phyloP scores from a whole-genome alignment of 2,888 invertebrate species.

The Bursaphelenchus okinawaensis region DNA sequence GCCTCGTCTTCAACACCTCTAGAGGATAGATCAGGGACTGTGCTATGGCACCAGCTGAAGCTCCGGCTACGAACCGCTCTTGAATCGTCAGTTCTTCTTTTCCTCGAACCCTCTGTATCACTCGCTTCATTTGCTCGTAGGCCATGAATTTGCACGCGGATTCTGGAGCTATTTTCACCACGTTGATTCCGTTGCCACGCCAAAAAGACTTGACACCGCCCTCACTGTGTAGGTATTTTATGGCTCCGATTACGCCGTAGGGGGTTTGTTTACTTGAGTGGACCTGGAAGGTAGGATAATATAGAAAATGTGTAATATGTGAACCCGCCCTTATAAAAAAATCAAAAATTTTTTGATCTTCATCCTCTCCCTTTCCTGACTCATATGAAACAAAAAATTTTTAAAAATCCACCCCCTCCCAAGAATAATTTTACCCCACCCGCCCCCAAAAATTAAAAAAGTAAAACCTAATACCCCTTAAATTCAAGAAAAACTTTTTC shows the following conservation, averaged over 20 bases:
- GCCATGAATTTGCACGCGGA: slow-evolving; percentile 97
- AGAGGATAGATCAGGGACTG: slow-evolving; percentile 74
- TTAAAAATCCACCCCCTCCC: too few species aligned
- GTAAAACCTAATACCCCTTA: too few species aligned
- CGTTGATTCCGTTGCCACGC: slow-evolving; percentile 97
- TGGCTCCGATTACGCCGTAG: slow-evolving; percentile 63
- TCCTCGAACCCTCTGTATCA: slow-evolving; percentile 71
- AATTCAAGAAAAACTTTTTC: too few species aligned
- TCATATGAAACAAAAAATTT: too few species aligned
- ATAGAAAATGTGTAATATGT: too few species aligned
- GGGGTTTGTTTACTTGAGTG: slow-evolving; percentile 66
- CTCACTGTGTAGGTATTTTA: slow-evolving; percentile 80
- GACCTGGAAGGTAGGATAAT: too few species aligned
- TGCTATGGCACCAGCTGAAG: slow-evolving; percentile 84
- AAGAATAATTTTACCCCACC: too few species aligned
- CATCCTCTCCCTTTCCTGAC: too few species aligned
- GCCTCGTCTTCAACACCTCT: slow-evolving; percentile 85
- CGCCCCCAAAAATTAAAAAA: too few species aligned
- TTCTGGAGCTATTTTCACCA: slow-evolving; percentile 96
- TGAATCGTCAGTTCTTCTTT: slow-evolving; percentile 74
- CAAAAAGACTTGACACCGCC: slow-evolving; percentile 85
- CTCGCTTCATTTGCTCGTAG: slow-evolving; percentile 86
- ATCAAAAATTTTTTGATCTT: too few species aligned
- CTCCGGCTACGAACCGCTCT: slow-evolving; percentile 88
- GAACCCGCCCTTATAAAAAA: too few species aligned